These are phyloP conservation scores for Ophion slaviceki DNA, from an alignment of 2,888 invertebrate genomes.

Conservation along the genomic window DNA sequence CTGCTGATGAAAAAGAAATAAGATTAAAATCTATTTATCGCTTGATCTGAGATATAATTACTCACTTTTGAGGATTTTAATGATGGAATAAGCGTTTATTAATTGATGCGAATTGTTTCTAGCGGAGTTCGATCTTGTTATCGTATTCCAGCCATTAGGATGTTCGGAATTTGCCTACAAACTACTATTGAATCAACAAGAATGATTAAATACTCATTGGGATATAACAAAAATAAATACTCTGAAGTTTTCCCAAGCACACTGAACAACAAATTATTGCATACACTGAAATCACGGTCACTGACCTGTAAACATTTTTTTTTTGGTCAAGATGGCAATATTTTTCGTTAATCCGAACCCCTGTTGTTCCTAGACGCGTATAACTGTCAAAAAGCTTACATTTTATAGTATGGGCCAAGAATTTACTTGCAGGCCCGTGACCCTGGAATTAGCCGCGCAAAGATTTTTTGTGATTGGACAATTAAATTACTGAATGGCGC, in stretches of 20 bases:
- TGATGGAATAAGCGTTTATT: not conserved
- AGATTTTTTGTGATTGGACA: not conserved
- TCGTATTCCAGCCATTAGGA: not conserved
- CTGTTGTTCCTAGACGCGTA: not conserved
- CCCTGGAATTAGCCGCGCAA: not conserved
- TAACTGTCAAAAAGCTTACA: not conserved
- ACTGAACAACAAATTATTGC: not conserved
- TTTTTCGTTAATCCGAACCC: not conserved
- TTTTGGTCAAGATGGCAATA: not conserved
- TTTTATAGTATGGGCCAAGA: not conserved
- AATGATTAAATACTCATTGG: not conserved
- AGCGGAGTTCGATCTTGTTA: not conserved
- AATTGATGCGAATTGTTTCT: not conserved
- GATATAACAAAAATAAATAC: not conserved
- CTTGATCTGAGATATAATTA: not conserved
- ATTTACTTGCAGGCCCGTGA: not conserved
- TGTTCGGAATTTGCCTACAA: not conserved
- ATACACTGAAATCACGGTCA: not conserved
- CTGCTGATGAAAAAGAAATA: not conserved
- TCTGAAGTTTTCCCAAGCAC: not conserved
- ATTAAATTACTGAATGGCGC: constrained; percentile 10
- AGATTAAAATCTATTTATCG: not conserved
- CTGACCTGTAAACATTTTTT: not conserved
- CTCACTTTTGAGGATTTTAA: not conserved
- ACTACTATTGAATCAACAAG: not conserved